Evolutionary conservation across 2,888 invertebrate genomes (phyloP), one percentile per base, ranked within the genome.

Genomic region (Amitus sp.): DNA sequence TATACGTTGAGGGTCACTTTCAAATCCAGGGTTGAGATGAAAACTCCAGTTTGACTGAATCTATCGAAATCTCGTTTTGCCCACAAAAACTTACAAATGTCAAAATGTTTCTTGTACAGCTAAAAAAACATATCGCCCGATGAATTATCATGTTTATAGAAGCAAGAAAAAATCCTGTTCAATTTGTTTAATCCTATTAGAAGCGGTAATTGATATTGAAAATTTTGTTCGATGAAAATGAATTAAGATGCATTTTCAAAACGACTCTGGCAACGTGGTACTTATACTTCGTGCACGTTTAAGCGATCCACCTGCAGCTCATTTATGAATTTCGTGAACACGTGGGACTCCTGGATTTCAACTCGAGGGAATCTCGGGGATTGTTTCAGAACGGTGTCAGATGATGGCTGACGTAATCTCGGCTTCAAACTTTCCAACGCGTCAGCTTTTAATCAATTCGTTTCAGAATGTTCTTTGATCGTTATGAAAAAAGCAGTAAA

Each of bases 131-230:
- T n/a, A n/a, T n/a, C n/a, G n/a, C n/a, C n/a, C n/a, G n/a, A n/a
- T n/a, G n/a, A n/a, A n/a, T n/a, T n/a, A n/a, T n/a, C n/a, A n/a
- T n/a, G n/a, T n/a, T n/a, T n/a, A n/a, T n/a, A n/a, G n/a, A n/a
- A n/a, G n/a, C n/a, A n/a, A n/a, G n/a, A n/a, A n/a, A n/a, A n/a
- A n/a, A n/a, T n/a, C n/a, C n/a, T n/a, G n/a, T n/a, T n/a, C n/a
- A n/a, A n/a, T n/a, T n/a, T n/a, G n/a, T n/a, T n/a, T n/a, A n/a
- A n/a, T n/a, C n/a, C n/a, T n/a, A n/a, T n/a, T n/a, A n/a, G n/a
- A n/a, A n/a, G n/a, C n/a, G n/a, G 59, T 64, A 64, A 65, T 61
- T 65, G 58, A 61, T 61, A 64, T 61, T 57, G 54, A 54, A 65
- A 60, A 65, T 65, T 61, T 65, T 57, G 57, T 19, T 61, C 53